Base-by-base conservation (phyloP, 2,888 invertebrate genomes). In the Idaea aversata region DNA sequence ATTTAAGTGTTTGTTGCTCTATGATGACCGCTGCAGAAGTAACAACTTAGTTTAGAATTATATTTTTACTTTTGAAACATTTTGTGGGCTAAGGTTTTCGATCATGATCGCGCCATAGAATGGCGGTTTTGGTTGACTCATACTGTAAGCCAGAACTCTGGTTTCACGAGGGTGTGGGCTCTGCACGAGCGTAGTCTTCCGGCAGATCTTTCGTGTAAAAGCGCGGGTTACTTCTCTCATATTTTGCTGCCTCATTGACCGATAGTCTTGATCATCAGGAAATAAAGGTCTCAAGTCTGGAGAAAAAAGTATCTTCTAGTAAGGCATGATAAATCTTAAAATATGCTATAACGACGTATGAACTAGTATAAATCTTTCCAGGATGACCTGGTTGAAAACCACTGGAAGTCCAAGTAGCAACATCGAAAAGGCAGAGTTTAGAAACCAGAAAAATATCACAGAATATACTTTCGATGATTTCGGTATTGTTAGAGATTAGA, bases 361-460 rank as follows among this genome's bases (percentile, higher is more conserved):
- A 13, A 47, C 47, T 10, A 47, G 13, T 47, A 13, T 6, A 47
- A 7, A 16, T 59, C 71, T 85, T 81, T 78, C 25, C 84, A 94
- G 94, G 93, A 88, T 89, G 80, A 77, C 86, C 47, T 93, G 93
- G 93, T 72, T 97, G 63, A 91, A 94, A 75, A 91, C 90, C 38
- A 95, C 93, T 5, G 97, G 97, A 59, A 97, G 97, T 82, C 97
- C 97, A 0, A 93, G 94, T 72, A 96, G 96, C 61, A 90, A 90
- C 72, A 97, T 97, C 72, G 96, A 96, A 7, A 96, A 94, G 82
- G 95, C 94, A 0, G 95, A 95, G 70, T 97, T 97, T 83, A 91
- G 90, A 16, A 95, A 96, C 77, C 93, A 94, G 68, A 93, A 93
- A 70, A 91, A 93, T 68, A 93, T 96, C n/a, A 62, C 83, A 0